Base-by-base conservation (phyloP, 2,888 invertebrate genomes). In the Myopa testacea region DNA sequence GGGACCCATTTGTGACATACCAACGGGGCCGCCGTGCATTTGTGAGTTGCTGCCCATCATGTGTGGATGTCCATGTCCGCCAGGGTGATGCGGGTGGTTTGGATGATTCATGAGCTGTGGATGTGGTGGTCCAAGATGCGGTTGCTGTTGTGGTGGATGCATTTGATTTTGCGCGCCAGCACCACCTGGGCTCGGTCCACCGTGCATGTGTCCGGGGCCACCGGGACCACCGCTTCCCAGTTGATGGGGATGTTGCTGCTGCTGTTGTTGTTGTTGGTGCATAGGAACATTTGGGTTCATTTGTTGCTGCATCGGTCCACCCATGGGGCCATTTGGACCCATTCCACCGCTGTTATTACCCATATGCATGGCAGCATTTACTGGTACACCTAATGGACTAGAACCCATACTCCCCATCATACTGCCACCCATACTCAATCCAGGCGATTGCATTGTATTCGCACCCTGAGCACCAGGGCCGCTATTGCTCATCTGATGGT, bases 241-340 rank as follows among this genome's bases (percentile, higher is more conserved):
- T 65, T 82, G 85, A 10, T 82, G 81, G 58, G 85, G 85, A 6
- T 55, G 82, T 45, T 80, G 78, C 10, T 75, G 78, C 10, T 75
- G 78, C n/a, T 75, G 78, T n/a, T 78, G 78, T 34, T 83, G 83
- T 50, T 83, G 84, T 81, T 85, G 87, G 81, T 86, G 87, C 87
- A 89, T 88, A 89, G 89, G 89, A 89, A 89, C 89, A 86, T 89
- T 89, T 81, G 88, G 88, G 84, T 88, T 88, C 88, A 89, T 88
- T 83, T 85, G 87, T 81, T 86, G 87, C 76, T 86, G 86, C 82
- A 84, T 84, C 70, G 85, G 85, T 79, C 84, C 84, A 78, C 82
- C 84, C 76, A 82, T 72, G 58, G 81, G 81, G 65, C 82, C 83
- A 81, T 83, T 85, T 4, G 75, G 55, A 60, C 81, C 78, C 75